Evolutionary conservation across 2,797 vertebrate species (phyloP).

Genomic region (Chanos chanos): DNA sequence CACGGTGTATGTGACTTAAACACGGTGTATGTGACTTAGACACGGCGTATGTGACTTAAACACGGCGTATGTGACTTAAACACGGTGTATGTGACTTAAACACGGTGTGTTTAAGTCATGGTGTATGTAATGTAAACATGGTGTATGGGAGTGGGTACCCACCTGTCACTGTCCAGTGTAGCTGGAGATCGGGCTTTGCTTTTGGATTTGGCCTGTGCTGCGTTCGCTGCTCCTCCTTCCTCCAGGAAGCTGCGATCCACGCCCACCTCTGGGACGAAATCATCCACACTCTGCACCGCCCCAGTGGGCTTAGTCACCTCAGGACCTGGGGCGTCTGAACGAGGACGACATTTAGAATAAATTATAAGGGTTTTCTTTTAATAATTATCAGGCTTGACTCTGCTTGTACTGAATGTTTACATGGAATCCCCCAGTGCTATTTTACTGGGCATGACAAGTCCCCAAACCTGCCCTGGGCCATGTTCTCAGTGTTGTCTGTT

Average conservation of each 20-base stretch:
- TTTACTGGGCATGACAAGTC: no score
- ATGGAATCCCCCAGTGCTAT: no score
- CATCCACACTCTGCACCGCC: constrained; percentile 70
- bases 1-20: no score
- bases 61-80: no score
- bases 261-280: constrained; percentile 74
- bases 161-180: constrained; percentile 75
- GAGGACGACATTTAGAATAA: not conserved
- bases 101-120: no score
- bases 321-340: constrained; percentile 36
- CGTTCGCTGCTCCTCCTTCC: constrained; percentile 38
- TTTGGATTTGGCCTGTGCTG: constrained; percentile 38
- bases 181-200: not conserved
- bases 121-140: not conserved
- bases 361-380: not conserved
- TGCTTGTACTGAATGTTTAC: no score
- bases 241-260: constrained; percentile 78
- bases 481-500: no score
- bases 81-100: no score
- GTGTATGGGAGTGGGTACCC: not conserved
- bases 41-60: no score
- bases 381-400: no score
- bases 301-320: constrained; percentile 37
- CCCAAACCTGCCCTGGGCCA: no score
- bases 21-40: no score